These are phyloP conservation scores for Diceros bicornis DNA, from an alignment of 2,797 vertebrate genomes.

Conservation along the genomic window DNA sequence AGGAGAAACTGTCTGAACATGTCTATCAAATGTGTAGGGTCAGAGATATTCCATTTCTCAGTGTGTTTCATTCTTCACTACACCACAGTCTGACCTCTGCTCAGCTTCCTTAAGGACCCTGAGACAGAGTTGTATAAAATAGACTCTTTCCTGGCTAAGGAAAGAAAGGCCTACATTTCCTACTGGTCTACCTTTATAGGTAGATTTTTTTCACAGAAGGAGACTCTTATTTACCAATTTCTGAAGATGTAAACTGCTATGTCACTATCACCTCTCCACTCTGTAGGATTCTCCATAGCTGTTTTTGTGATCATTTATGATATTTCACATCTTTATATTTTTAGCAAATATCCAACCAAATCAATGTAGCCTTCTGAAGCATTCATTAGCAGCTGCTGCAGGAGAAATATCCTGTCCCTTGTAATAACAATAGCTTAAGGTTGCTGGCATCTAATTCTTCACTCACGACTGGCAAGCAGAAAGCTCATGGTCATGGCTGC, in stretches of 20 bases:
- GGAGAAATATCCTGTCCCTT: neutral
- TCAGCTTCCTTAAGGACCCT: neutral
- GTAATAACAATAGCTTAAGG: neutral
- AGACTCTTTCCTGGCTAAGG: neutral
- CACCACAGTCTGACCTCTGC: neutral
- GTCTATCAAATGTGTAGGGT: neutral
- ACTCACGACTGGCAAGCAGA: neutral
- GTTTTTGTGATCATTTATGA: neutral
- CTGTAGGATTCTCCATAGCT: neutral
- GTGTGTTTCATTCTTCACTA: neutral
- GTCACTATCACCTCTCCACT: neutral
- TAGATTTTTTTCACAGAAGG: neutral
- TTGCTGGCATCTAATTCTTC: neutral
- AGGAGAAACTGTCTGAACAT: neutral
- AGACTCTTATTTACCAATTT: constrained; percentile 45
- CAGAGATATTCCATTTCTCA: neutral
- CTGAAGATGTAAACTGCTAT: neutral
- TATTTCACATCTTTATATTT: neutral
- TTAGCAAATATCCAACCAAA: neutral
- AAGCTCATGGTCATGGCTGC: neutral
- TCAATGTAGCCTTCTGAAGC: neutral
- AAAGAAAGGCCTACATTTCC: constrained; percentile 17
- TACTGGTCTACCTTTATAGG: neutral
- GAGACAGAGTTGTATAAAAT: neutral
- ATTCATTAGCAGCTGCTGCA: neutral